These are phyloP conservation scores for Malurus splendens DNA, from an alignment of 2,797 vertebrate species.

Conservation along the genomic window DNA sequence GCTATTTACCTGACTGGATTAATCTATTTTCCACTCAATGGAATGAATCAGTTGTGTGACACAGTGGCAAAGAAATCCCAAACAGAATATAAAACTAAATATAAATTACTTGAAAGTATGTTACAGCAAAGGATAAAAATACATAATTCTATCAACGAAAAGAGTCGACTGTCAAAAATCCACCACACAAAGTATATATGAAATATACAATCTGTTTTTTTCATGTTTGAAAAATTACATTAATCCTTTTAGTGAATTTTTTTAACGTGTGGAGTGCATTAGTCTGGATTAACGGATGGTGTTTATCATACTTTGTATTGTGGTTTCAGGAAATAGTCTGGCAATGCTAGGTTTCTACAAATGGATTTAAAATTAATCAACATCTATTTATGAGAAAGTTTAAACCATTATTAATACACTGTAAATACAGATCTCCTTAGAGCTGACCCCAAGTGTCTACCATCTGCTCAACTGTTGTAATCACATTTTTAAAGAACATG, in stretches of 20 bases:
- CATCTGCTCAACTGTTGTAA: conserved; percentile 71
- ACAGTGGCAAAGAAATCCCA: conserved; percentile 45
- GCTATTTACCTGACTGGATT: conserved; percentile 50
- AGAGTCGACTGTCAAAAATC: conserved; percentile 47
- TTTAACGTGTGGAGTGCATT: conserved; percentile 66
- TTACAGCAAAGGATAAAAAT: conserved; percentile 39
- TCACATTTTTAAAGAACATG: conserved; percentile 69
- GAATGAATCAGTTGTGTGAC: conserved; percentile 30
- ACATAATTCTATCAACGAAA: conserved; percentile 37
- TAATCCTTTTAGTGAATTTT: conserved; percentile 68
- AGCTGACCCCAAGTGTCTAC: conserved; percentile 61
- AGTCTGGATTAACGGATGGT: conserved; percentile 66
- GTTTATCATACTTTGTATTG: conserved; percentile 72
- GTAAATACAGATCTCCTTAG: conserved; percentile 73
- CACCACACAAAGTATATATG: conserved; percentile 11
- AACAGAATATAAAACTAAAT: conserved; percentile 57
- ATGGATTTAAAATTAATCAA: conserved; percentile 82
- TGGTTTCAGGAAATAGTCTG: conserved; percentile 77
- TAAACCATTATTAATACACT: conserved; percentile 81
- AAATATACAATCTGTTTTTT: conserved; percentile 59
- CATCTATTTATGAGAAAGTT: conserved; percentile 80
- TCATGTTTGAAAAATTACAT: conserved; percentile 60
- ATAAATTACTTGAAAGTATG: conserved; percentile 52
- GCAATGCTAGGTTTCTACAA: conserved; percentile 70
- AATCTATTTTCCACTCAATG: conserved; percentile 38